Conservation (phyloP, 2,797 vertebrate species). For the Xerus rutilus region DNA sequence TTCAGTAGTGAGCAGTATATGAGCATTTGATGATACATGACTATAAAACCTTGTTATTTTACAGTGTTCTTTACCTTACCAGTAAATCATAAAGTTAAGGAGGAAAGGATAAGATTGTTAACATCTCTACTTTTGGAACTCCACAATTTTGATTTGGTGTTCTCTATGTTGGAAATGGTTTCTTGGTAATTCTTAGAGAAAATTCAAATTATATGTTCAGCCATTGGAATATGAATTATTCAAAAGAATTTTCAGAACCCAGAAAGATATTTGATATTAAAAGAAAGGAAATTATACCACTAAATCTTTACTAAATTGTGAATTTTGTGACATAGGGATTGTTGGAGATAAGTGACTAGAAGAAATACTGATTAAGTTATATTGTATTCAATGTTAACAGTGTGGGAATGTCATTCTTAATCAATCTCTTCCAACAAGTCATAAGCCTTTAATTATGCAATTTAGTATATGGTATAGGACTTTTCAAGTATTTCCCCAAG, state of each 20-base stretch:
- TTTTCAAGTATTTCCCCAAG: conserved; percentile 1
- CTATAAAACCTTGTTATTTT: neutral
- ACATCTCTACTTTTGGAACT: neutral
- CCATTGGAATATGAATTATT: neutral
- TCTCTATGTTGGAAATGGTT: neutral
- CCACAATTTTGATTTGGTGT: neutral
- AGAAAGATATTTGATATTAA: conserved; percentile 23
- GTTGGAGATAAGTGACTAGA: neutral
- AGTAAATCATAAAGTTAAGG: neutral
- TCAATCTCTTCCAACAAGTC: neutral
- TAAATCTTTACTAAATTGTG: neutral
- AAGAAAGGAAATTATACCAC: neutral
- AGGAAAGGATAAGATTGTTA: neutral
- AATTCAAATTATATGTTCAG: conserved; percentile 31
- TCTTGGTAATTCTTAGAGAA: conserved; percentile 3
- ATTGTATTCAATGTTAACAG: neutral
- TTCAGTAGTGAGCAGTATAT: neutral
- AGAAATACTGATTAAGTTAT: neutral
- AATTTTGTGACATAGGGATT: neutral
- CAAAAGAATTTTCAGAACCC: conserved; percentile 21
- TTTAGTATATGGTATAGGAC: neutral
- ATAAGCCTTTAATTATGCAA: neutral
- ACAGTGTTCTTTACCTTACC: neutral
- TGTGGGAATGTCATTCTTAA: neutral
- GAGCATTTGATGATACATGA: neutral